Conservation (phyloP, 2,888 invertebrate species). For the Muscina levida region DNA sequence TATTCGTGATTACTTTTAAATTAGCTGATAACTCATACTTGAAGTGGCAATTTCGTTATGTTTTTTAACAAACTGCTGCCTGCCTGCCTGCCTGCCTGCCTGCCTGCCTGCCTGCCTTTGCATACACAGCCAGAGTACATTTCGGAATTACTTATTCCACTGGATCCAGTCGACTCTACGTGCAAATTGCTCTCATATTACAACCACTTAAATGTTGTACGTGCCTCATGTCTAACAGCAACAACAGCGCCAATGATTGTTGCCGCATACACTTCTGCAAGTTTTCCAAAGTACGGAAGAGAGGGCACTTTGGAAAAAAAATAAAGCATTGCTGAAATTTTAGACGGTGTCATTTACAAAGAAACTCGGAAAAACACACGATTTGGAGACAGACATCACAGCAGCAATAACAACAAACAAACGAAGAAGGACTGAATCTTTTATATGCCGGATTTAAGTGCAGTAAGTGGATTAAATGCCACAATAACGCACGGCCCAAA, state of each 20-base stretch:
- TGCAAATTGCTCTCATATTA: slow-evolving; percentile 63
- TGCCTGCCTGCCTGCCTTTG: slow-evolving; percentile 49
- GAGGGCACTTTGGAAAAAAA: too few species aligned
- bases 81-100: too few species aligned
- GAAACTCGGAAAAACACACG: slow-evolving; percentile 32
- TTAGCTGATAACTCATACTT: slow-evolving; percentile 64
- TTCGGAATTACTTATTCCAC: slow-evolving; percentile 59
- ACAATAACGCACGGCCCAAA: slow-evolving; percentile 33
- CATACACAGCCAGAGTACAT: slow-evolving; percentile 8
- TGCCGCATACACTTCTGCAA: background rate
- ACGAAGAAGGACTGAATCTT: slow-evolving; percentile 42
- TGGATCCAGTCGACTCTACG: slow-evolving; percentile 57
- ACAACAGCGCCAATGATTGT: background rate
- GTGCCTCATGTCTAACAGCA: slow-evolving; percentile 48
- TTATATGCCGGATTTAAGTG: slow-evolving; percentile 54
- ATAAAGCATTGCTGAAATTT: slow-evolving; percentile 32
- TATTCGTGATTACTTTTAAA: slow-evolving; percentile 65
- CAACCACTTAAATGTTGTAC: slow-evolving; percentile 63
- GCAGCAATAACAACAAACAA: slow-evolving; percentile 48
- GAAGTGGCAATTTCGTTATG: slow-evolving; percentile 64
- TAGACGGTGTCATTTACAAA: slow-evolving; percentile 53
- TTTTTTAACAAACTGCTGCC: slow-evolving; percentile 57
- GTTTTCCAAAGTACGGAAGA: background rate
- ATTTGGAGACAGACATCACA: slow-evolving; percentile 47
- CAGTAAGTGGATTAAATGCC: slow-evolving; percentile 56